Percentiles rank a stretch among this genome's conserved stretches.
phyloP scores from a whole-genome alignment of 2,113 vertebrate species.

The Jaculus jaculus region DNA sequence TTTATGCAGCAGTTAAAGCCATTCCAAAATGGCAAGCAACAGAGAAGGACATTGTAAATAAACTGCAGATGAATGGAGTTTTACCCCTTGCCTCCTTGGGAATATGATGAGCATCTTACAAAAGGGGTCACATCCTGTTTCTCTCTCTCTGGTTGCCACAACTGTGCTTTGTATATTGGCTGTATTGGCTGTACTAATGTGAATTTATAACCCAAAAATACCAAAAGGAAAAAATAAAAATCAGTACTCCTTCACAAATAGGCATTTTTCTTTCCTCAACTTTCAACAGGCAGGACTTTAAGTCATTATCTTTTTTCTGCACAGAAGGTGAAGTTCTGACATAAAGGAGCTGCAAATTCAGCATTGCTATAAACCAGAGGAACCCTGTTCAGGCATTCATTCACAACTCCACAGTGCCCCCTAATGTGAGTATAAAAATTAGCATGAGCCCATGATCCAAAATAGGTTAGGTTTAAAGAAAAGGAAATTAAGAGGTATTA shows the following conservation, averaged over 20 bases:
- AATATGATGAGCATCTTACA: constrained; percentile 65
- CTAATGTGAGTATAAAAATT: constrained; percentile 55
- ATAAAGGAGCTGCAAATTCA: constrained; percentile 66
- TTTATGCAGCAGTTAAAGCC: constrained; percentile 47
- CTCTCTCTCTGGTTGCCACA: constrained; percentile 71
- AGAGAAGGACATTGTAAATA: constrained; percentile 52
- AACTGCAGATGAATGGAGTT: constrained; percentile 48
- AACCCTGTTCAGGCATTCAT: not conserved
- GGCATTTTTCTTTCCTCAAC: not conserved
- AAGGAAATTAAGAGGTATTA: not conserved
- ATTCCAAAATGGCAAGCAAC: constrained; percentile 54
- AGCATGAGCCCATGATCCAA: not conserved
- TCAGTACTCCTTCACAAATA: constrained; percentile 48
- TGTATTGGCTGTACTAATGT: constrained; percentile 67
- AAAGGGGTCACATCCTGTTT: constrained; percentile 75
- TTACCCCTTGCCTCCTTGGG: constrained; percentile 55
- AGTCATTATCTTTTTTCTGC: constrained; percentile 11
- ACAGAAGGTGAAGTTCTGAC: constrained; percentile 64
- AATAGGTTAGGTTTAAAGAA: not conserved
- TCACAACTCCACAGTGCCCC: constrained; percentile 71
- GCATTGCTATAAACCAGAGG: constrained; percentile 45
- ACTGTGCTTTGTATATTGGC: constrained; percentile 75
- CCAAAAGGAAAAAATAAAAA: constrained; percentile 16
- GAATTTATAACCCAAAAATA: constrained; percentile 63
- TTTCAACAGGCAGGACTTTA: constrained; percentile 58